Evolutionary conservation across 2,113 vertebrate genomes (phyloP), one percentile per base, ranked within the genome.

Genomic region (Phoxinus phoxinus): DNA sequence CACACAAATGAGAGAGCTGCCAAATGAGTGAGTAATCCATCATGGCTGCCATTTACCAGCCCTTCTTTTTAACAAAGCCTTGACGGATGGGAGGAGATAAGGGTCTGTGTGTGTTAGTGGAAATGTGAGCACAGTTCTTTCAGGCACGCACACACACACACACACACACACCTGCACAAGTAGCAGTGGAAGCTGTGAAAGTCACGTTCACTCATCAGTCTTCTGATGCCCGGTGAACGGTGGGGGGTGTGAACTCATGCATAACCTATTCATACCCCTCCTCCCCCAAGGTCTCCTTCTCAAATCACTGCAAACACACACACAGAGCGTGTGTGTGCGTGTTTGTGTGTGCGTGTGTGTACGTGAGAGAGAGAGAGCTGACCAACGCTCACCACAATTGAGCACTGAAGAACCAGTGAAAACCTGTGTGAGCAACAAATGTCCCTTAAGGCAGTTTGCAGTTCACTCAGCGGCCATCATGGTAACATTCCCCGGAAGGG

Each of bases 21-120:
- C 91, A 93, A 94, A 93, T 94, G 89, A 95, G 93, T 90, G 91
- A 93, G 91, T 93, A 93, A 95, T 95, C 94, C 92, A 95, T 94
- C 94, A 95, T 90, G 89, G 32, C 76, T 92, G 93, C 90, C 92
- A 92, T 95, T 93, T 90, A 87, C 91, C 85, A 84, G 93, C 88
- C 89, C 69, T 84, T 88, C 88, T 93, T 91, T 88, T 91, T 74
- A 93, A 93, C 93, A 92, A 92, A 90, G 87, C 76, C 77, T 88
- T 93, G 92, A 94, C 86, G 93, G 91, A 94, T 92, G 88, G 87
- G 84, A 71, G 88, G 88, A 92, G 91, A 94, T 93, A 94, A 94
- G 91, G 86, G 87, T 85, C 85, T 92, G 91, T 91, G 84, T 81
- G 85, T 92, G 93, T 92, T 51, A 87, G 80, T 86, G 75, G 87